Conservation (phyloP, 2,797 vertebrate genomes). For the Atherinosoma microstoma region DNA sequence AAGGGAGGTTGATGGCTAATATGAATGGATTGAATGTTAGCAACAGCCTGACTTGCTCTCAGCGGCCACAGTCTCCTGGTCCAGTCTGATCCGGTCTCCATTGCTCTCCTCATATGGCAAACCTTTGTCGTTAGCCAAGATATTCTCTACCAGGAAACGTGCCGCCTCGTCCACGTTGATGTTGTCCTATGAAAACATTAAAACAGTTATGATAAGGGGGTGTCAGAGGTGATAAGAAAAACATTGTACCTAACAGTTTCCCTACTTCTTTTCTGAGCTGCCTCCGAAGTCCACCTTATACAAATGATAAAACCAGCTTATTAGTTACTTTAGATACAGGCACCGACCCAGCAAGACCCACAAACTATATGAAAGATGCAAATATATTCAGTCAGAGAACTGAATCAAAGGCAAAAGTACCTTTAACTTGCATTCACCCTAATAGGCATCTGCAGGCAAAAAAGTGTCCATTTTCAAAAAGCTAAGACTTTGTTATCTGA, state of each 20-base stretch:
- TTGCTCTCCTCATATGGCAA: constrained; percentile 92
- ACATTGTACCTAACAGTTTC: not conserved
- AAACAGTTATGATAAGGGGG: constrained; percentile 3
- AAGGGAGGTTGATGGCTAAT: constrained; percentile 34
- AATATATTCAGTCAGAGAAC: too few species aligned
- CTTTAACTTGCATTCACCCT: too few species aligned
- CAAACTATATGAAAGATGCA: too few species aligned
- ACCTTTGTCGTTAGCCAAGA: constrained; percentile 90
- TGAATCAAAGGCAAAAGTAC: too few species aligned
- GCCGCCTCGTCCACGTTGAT: constrained; percentile 96
- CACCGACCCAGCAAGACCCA: too few species aligned
- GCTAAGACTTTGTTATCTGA: too few species aligned
- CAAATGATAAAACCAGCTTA: not conserved
- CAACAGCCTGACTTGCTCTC: constrained; percentile 95
- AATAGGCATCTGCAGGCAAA: not conserved
- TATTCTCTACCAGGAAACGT: constrained; percentile 95
- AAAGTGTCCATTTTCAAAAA: too few species aligned
- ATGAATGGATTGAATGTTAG: constrained; percentile 77
- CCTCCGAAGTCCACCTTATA: constrained; percentile 10
- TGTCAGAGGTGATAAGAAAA: constrained; percentile 21
- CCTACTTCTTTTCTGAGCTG: not conserved
- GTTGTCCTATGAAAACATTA: constrained; percentile 87
- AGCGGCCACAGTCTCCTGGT: constrained; percentile 84
- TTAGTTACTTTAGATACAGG: not conserved
- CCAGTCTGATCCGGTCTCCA: constrained; percentile 89